These are phyloP conservation scores for Danaus plexippus DNA, from an alignment of 1,140 invertebrate genomes.

Conservation along the genomic window DNA sequence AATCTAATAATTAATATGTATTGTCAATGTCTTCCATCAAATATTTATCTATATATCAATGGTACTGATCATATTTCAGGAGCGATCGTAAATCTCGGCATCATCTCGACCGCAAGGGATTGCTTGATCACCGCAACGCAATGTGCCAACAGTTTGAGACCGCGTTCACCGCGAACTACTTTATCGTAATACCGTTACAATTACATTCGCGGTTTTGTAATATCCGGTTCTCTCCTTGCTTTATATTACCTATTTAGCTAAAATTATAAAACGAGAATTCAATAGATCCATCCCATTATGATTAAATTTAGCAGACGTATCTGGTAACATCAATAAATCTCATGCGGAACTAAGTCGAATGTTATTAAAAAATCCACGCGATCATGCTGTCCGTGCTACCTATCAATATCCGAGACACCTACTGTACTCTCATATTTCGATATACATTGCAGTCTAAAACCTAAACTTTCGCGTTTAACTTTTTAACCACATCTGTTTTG, in stretches of 20 bases:
- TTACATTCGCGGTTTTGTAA: constrained; percentile 31
- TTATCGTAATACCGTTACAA: constrained; percentile 27
- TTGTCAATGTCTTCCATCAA: too few species aligned
- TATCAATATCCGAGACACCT: constrained; percentile 47
- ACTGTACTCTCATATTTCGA: constrained; percentile 42
- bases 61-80: too few species aligned
- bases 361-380: constrained; percentile 38
- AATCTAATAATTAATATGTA: too few species aligned
- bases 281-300: constrained; percentile 1
- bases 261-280: not conserved
- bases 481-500: too few species aligned
- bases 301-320: not conserved
- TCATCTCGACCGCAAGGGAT: constrained; percentile 29
- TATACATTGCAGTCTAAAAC: constrained; percentile 19
- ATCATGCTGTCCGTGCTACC: constrained; percentile 28
- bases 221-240: constrained; percentile 8
- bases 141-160: constrained; percentile 25
- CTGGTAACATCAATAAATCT: constrained; percentile 19
- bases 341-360: constrained; percentile 16
- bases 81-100: constrained; percentile 6
- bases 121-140: constrained; percentile 21
- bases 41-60: too few species aligned
- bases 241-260: not conserved
- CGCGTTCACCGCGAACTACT: constrained; percentile 24
- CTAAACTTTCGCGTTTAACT: constrained; percentile 9